Conservation (phyloP, 2,888 invertebrate genomes). For the Cryptophagus acutangulus region DNA sequence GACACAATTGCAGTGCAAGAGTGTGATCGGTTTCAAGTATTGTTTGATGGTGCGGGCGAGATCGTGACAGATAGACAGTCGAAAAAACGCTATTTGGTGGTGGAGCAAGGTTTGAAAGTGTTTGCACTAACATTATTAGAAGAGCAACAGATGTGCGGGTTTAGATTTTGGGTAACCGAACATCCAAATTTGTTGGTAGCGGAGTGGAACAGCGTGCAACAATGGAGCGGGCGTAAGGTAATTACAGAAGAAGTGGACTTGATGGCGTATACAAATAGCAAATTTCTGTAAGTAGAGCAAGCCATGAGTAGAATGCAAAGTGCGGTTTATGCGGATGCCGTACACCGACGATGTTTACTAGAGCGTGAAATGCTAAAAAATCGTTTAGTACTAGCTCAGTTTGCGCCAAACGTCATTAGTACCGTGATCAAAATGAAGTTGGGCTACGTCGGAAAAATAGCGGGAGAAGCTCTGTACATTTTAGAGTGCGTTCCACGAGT, state of each 20-base stretch:
- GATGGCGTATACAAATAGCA: constrained; percentile 13
- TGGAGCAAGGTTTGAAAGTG: no score
- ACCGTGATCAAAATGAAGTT: constrained; percentile 24
- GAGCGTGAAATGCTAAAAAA: constrained; percentile 28
- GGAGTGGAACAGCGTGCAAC: no score
- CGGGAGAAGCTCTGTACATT: constrained; percentile 20
- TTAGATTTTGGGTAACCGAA: no score
- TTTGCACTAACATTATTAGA: no score
- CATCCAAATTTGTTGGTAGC: no score
- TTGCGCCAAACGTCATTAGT: constrained; percentile 25
- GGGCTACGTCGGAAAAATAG: constrained; percentile 22
- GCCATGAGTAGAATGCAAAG: constrained; percentile 19
- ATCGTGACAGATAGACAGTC: no score
- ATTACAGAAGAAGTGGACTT: neutral
- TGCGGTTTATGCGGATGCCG: constrained; percentile 22
- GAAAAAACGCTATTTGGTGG: no score
- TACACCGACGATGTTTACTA: constrained; percentile 24
- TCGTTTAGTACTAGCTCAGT: constrained; percentile 21
- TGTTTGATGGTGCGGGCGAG: no score
- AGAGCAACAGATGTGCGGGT: no score
- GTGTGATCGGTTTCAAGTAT: no score
- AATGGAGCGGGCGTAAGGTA: no score
- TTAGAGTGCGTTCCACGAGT: constrained; percentile 27
- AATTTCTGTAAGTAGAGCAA: constrained; percentile 30
- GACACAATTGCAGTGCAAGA: no score